Conservation (phyloP, 2,888 invertebrate species). For the Heliconius erato region DNA sequence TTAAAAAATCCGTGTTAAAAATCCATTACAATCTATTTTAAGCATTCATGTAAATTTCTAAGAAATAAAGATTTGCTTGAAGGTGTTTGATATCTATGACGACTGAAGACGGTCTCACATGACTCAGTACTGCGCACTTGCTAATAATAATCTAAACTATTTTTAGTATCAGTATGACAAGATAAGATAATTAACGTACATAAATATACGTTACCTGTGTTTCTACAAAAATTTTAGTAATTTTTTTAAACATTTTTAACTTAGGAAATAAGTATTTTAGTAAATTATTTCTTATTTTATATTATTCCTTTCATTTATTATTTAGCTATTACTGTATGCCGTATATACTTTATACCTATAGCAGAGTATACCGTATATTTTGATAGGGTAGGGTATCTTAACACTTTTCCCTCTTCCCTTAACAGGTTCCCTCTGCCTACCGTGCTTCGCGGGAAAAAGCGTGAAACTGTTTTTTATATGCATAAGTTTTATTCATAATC, state of each 20-base stretch:
- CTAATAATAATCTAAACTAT: slow-evolving; percentile 9
- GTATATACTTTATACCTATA: no score
- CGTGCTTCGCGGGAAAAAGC: background rate
- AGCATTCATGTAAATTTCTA: background rate
- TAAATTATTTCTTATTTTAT: background rate
- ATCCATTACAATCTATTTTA: background rate
- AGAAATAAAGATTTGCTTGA: background rate
- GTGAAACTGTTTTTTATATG: background rate
- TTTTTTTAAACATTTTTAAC: no score
- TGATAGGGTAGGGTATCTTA: background rate
- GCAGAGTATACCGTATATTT: no score
- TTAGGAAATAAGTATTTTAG: no score
- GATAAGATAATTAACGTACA: background rate
- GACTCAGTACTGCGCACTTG: slow-evolving; percentile 12
- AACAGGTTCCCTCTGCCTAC: background rate
- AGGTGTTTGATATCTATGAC: slow-evolving; percentile 9
- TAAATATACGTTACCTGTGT: background rate
- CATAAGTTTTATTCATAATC: background rate
- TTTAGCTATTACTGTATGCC: background rate
- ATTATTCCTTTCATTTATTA: background rate
- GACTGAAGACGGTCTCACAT: background rate
- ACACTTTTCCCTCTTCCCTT: background rate
- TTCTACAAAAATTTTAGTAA: background rate
- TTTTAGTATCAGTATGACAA: slow-evolving; percentile 12
- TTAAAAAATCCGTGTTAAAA: background rate